Base-by-base conservation (phyloP, 2,888 invertebrate genomes). In the Apomyelois bistriatella region DNA sequence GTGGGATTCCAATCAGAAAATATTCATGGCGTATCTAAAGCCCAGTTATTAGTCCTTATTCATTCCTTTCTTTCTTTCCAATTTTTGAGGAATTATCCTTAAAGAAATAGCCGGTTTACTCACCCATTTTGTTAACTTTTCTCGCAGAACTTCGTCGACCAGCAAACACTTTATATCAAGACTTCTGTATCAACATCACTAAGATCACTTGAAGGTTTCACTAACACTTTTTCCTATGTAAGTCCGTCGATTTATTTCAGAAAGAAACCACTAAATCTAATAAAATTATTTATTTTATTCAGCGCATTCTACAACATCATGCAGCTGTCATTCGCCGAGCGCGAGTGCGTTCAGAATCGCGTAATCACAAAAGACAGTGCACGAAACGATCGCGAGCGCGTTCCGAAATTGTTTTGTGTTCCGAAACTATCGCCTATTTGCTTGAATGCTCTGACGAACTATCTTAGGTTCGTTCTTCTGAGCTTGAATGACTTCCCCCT, bases 41-140 rank as follows among this genome's bases (percentile, higher is more conserved):
- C 5, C 3, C 10, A 12, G 17, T 6, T 28, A 5, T 7, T 3
- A 12, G 13, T 38, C 10, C 9, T 1, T 10, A 10, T 32, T 3
- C 16, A 13, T 15, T 32, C 9, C 30, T 16, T 46, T 32, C 10
- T 42, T 30, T 6, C 4, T 6, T n/a, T 6, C 22, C 52, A 51
- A 46, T 46, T 42, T 43, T 48, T 9, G 16, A 3, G 36, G 35
- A 55, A 56, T 68, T 70, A 67, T 57, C 52, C 65, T 70, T 64
- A 59, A 62, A 60, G 56, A 56, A 61, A 61, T 59, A 72, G 73
- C 85, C 85, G 85, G 85, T 73, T 2, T 22, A 22, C 85, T 86
- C 76, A 88, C 88, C 88, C 88, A 88, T 88, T 76, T 81, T 82
- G 76, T 68, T 65, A 67, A 59, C 63, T 63, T 68, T 59, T 61